A percentile compares a stretch with the other conserved stretches of the same genome.
phyloP scores from a whole-genome alignment of 2,888 invertebrate species.

The Zygothrica quintamaculata region DNA sequence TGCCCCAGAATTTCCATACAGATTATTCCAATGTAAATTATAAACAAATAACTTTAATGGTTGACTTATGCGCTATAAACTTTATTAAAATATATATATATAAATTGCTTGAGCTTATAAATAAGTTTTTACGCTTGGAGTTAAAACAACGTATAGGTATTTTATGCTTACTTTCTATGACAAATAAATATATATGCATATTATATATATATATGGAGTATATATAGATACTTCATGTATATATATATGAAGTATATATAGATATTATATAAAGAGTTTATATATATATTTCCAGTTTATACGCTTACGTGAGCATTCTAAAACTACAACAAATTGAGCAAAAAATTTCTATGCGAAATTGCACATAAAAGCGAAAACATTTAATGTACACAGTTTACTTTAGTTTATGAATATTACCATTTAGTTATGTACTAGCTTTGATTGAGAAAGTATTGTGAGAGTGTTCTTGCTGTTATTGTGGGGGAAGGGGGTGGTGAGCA shows the following conservation, averaged over 20 bases:
- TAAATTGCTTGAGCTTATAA: constrained; percentile 74
- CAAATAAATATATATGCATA: constrained; percentile 39
- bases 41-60: background rate
- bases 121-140: constrained; percentile 63
- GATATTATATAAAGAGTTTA: constrained; percentile 14
- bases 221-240: constrained; percentile 33
- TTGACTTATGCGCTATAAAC: constrained; percentile 68
- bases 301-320: constrained; percentile 27
- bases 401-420: constrained; percentile 47
- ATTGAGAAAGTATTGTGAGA: constrained; percentile 67
- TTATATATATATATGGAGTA: constrained; percentile 41
- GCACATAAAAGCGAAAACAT: constrained; percentile 63
- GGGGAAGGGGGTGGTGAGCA: no score
- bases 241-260: constrained; percentile 16
- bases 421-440: constrained; percentile 58
- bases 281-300: constrained; percentile 3
- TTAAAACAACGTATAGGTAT: constrained; percentile 65
- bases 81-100: constrained; percentile 77
- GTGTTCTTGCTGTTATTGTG: constrained; percentile 32
- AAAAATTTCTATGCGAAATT: constrained; percentile 60
- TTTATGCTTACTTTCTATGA: constrained; percentile 26
- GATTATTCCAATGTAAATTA: background rate
- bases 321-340: constrained; percentile 72
- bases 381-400: constrained; percentile 54
- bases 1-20: background rate